Evolutionary conservation across 1,140 invertebrate genomes (phyloP).

Genomic region (Lycorma delicatula): DNA sequence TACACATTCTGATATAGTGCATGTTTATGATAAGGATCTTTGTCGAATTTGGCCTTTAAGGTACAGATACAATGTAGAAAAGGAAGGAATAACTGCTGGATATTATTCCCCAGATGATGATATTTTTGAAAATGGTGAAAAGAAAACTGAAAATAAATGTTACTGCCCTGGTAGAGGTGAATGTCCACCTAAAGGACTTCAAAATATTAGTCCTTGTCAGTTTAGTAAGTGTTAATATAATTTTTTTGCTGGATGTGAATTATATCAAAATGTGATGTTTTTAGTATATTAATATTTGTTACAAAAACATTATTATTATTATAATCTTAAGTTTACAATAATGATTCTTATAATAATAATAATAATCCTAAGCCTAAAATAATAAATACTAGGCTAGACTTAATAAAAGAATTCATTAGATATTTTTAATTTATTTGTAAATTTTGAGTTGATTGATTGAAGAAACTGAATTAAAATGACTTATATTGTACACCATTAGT

Average conservation of each 20-base stretch:
- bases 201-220: constrained; percentile 79
- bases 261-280: too few relatives aligned
- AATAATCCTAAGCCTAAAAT: constrained; percentile 3
- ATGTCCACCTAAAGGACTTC: constrained; percentile 64
- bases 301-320: constrained; percentile 13
- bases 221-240: constrained; percentile 50
- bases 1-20: constrained; percentile 61
- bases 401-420: too few relatives aligned
- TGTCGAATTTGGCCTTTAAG: constrained; percentile 69
- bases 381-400: too few relatives aligned
- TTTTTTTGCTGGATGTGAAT: constrained; percentile 2
- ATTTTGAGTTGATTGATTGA: too few relatives aligned
- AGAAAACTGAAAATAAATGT: constrained; percentile 67
- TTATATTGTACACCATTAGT: too few relatives aligned
- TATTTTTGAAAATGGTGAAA: constrained; percentile 55
- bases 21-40: constrained; percentile 77
- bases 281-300: too few relatives aligned
- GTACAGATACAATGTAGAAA: constrained; percentile 51
- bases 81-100: constrained; percentile 56
- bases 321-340: too few relatives aligned
- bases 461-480: too few relatives aligned
- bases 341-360: constrained; percentile 11
- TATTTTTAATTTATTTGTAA: too few relatives aligned
- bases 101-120: constrained; percentile 60
- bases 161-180: constrained; percentile 60